phyloP scores from a whole-genome alignment of 2,797 vertebrate genomes.

The Acanthopagrus latus region DNA sequence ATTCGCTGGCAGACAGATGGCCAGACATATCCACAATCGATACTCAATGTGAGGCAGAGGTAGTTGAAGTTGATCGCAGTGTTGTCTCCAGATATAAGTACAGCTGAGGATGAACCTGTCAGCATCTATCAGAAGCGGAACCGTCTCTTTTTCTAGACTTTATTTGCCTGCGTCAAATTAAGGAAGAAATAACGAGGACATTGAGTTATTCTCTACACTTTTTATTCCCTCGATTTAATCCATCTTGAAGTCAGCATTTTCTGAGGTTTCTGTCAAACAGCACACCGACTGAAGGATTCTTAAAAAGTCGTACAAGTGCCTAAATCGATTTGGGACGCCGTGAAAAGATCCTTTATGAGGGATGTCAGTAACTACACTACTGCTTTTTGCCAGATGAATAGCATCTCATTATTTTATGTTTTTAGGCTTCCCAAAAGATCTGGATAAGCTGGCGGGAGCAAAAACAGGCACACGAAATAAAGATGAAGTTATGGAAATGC shows the following conservation, averaged over 20 bases:
- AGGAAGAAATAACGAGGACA: neutral
- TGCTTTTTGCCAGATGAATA: neutral
- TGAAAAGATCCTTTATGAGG: slow-evolving; percentile 1
- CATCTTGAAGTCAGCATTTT: slow-evolving; percentile 37
- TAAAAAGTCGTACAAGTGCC: neutral
- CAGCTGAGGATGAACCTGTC: neutral
- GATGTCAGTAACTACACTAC: neutral
- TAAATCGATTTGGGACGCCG: neutral
- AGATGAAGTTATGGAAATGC: neutral
- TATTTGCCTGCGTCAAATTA: neutral
- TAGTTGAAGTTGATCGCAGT: slow-evolving; percentile 1
- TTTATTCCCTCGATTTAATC: neutral
- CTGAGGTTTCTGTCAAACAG: slow-evolving; percentile 19
- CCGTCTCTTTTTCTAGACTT: neutral
- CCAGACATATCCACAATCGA: slow-evolving; percentile 21
- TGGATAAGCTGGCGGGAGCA: neutral
- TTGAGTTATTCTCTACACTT: neutral
- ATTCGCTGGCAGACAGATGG: slow-evolving; percentile 1
- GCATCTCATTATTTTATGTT: neutral
- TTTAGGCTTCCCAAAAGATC: neutral
- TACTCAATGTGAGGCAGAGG: slow-evolving; percentile 21
- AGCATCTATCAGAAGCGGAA: neutral
- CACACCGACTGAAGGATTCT: neutral
- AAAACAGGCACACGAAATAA: neutral
- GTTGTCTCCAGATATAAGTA: slow-evolving; percentile 3